Evolutionary conservation across 2,113 vertebrate genomes (phyloP), one percentile per base, ranked within the genome.

Genomic region (Xenus cinereus): DNA sequence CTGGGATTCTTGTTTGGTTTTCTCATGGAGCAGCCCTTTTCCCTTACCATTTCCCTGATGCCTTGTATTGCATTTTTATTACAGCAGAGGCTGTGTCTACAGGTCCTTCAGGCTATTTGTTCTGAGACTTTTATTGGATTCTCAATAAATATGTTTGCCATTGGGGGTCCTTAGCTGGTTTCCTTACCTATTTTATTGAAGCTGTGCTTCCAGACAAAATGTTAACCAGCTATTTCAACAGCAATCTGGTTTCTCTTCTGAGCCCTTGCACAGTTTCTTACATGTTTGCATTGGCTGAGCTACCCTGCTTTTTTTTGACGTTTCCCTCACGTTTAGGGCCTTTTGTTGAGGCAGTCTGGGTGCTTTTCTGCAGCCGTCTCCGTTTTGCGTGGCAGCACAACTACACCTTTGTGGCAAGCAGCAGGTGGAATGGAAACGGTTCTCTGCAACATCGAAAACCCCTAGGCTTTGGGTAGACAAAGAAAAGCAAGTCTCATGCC

Each of bases 111-210:
- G 97, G 91, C 97, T 98, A 97, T 97, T 98, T 97, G 97, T 97
- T 97, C 95, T 91, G 96, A 97, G 97, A 93, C 75, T 98, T 98
- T 98, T 98, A 98, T 98, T 98, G 97, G 97, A 97, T 93, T 94
- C 97, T 97, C 97, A 97, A 95, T 97, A 97, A 97, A 98, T 98
- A 97, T 75, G 96, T 95, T 96, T 98, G 97, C 97, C 95, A 59
- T 78, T 98, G 97, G 98, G 97, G 97, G 97, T 98, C 98, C 97
- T 95, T 80, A 94, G 97, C 94, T 97, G 97, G 97, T 98, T 98
- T 98, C 97, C 94, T 86, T 97, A 97, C 97, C 89, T 85, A 66
- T 97, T 98, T 98, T 98, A 98, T 97, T 96, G 97, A 97, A 96
- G 90, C 78, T 30, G 88, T 97, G 93, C 97, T 97, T 97, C 95